phyloP scores from a whole-genome alignment of 92 coral and sea anemone species.

The Paramuricea clavata region DNA sequence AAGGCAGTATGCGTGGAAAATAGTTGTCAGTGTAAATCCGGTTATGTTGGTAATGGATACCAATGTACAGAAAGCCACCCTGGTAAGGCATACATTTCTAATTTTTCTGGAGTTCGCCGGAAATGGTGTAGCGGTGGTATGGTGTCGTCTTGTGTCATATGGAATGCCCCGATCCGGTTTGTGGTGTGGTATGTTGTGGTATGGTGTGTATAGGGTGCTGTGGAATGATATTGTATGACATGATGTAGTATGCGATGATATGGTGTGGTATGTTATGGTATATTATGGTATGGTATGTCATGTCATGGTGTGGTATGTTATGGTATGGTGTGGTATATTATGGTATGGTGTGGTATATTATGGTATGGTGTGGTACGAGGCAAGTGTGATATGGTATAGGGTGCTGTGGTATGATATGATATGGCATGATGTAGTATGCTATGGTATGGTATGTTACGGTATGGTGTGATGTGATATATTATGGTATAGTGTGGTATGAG shows the following conservation, averaged over 20 bases:
- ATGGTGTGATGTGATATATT: no score
- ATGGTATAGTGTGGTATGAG: no score
- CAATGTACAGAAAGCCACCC: conserved; percentile 11
- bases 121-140: not conserved
- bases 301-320: not conserved
- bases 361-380: no score
- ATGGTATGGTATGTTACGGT: no score
- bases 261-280: not conserved
- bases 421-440: no score
- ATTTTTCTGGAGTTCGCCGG: not conserved
- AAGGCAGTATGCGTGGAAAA: conserved; percentile 35
- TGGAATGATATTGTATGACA: not conserved
- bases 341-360: not conserved
- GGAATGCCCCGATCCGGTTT: not conserved
- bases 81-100: not conserved
- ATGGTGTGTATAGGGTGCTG: not conserved
- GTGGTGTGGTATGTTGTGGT: not conserved
- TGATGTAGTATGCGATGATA: not conserved
- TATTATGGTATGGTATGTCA: not conserved
- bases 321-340: not conserved
- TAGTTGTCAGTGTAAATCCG: conserved; percentile 23
- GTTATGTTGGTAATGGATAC: conserved; percentile 25
- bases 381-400: no score
- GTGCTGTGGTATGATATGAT: no score
- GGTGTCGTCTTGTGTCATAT: not conserved